Evolutionary conservation across 2,888 invertebrate genomes (phyloP), one percentile per base, ranked within the genome.

Genomic region (Aphrophora alni): DNA sequence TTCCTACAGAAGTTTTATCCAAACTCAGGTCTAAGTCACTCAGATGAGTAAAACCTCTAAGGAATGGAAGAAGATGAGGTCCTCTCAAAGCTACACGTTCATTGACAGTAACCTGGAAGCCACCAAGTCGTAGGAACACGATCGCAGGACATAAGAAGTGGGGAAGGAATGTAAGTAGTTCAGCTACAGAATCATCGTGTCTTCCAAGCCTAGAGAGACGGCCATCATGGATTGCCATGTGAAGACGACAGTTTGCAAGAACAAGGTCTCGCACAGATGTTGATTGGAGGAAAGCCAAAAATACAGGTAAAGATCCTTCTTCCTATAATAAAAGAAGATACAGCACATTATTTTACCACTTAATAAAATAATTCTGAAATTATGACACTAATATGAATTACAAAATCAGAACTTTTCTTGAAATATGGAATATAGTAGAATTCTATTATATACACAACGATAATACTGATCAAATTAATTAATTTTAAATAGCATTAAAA

Each of bases 201-300:
- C 88, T 87, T 0, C 88, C 88, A 51, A 88, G 86, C 83, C 88
- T 86, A 21, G 88, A 85, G 26, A 88, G 85, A 81, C 88, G 88
- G 79, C 88, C 88, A 82, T 88, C 88, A 85, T 88, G 88, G 59
- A 88, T 87, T n/a, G 89, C 88, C 81, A 90, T 87, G 87, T 90
- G 90, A 74, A 91, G 87, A 38, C 90, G 88, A 71, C 90, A 90
- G 85, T 90, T 90, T 84, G 90, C 89, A 78, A 90, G 86, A 83
- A 89, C 90, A 84, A 91, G 86, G 85, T 91, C 90, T 80, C 90
- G 88, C 12, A 90, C 88, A 82, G 88, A 89, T 79, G 90, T 90
- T 81, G 89, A 88, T 83, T 88, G 87, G 82, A 91, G 87, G 84
- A 91, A 88, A 79, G 89, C 88, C 78, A 90, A 87, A 84, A 90